phyloP scores from a whole-genome alignment of 2,797 vertebrate species.

The Naso thynnoides region DNA sequence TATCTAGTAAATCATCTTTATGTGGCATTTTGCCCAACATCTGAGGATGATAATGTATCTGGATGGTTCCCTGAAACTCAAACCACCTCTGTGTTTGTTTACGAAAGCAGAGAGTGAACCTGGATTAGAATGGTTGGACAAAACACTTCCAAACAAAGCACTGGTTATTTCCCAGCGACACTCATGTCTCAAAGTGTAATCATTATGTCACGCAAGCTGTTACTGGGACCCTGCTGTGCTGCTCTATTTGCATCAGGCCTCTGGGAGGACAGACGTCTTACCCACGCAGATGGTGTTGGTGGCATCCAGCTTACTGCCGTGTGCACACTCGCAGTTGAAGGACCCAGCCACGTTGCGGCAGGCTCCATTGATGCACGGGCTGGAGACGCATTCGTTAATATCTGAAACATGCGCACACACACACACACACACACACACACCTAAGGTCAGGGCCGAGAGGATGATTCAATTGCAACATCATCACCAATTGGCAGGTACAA shows the following conservation, averaged over 20 bases:
- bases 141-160: background rate
- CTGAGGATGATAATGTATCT: slow-evolving; percentile 46
- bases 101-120: slow-evolving; percentile 22
- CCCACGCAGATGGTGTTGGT: slow-evolving; percentile 97
- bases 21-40: slow-evolving; percentile 42
- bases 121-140: slow-evolving; percentile 23
- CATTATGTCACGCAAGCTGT: slow-evolving; percentile 18
- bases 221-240: background rate
- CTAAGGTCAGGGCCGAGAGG: slow-evolving; percentile 42
- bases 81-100: slow-evolving; percentile 44
- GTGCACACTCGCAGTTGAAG: slow-evolving; percentile 96
- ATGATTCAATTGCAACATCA: slow-evolving; percentile 18
- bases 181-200: slow-evolving; percentile 8
- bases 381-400: slow-evolving; percentile 96
- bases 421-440: slow-evolving; percentile 51
- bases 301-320: slow-evolving; percentile 96
- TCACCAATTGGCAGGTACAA: slow-evolving; percentile 13
- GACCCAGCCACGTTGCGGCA: slow-evolving; percentile 96
- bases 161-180: slow-evolving; percentile 16
- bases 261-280: slow-evolving; percentile 78
- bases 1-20: slow-evolving; percentile 43
- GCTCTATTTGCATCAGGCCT: slow-evolving; percentile 18
- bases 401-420: slow-evolving; percentile 82
- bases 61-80: slow-evolving; percentile 26
- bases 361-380: slow-evolving; percentile 94